phyloP scores from a whole-genome alignment of 2,113 vertebrate genomes.

The Syngnathus scovelli region DNA sequence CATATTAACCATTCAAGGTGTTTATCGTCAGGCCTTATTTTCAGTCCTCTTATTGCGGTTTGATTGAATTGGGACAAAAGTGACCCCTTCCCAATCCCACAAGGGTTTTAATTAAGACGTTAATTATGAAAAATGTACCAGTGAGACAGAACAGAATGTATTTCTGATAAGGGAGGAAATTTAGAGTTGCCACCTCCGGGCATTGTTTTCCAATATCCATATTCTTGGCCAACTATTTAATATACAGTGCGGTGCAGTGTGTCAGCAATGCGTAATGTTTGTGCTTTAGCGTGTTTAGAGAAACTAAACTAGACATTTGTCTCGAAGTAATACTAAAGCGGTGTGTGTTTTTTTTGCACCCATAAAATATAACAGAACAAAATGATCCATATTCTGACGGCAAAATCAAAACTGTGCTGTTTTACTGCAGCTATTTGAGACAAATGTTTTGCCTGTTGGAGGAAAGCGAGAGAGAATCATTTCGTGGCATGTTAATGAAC shows the following conservation, averaged over 20 bases:
- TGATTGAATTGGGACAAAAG: slow-evolving; percentile 63
- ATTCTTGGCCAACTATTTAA: slow-evolving; percentile 1
- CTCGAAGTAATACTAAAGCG: not conserved
- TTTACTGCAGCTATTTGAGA: not conserved
- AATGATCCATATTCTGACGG: not conserved
- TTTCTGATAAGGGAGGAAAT: slow-evolving; percentile 36
- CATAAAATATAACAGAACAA: not conserved
- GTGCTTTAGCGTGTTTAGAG: slow-evolving; percentile 22
- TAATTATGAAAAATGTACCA: slow-evolving; percentile 57
- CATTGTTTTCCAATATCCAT: not conserved
- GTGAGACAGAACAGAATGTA: slow-evolving; percentile 43
- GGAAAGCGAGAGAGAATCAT: slow-evolving; percentile 5
- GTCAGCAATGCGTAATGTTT: slow-evolving; percentile 19
- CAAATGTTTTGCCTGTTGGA: slow-evolving; percentile 5
- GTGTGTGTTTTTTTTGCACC: not conserved
- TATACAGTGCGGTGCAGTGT: not conserved
- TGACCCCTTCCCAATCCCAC: slow-evolving; percentile 54
- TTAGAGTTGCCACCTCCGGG: not conserved
- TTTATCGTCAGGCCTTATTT: not conserved
- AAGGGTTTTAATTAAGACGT: slow-evolving; percentile 67
- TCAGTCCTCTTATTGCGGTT: slow-evolving; percentile 2
- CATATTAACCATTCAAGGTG: not conserved
- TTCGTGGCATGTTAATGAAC: slow-evolving; percentile 49
- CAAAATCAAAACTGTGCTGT: not conserved
- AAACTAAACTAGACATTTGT: slow-evolving; percentile 17